Base-by-base conservation (phyloP, 2,797 vertebrate species). In the Oophaga sylvatica region DNA sequence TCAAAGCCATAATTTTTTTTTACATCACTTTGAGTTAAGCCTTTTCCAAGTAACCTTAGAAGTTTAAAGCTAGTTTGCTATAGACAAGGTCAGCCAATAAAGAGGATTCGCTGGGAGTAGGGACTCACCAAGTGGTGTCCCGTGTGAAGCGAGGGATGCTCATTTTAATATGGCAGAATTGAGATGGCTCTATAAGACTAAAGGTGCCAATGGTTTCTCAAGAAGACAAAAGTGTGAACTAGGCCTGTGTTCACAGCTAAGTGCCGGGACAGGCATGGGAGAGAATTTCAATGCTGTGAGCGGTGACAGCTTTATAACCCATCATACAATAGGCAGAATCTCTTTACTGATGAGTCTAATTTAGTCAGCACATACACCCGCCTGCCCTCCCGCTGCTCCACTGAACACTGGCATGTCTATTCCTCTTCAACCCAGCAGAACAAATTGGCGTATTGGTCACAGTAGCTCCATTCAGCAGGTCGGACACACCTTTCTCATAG, bases 281-380 rank as follows among this genome's bases (percentile, higher is more conserved):
- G 89, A 90, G 87, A 91, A 91, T 92, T 92, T 86, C 89, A 45
- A 62, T 76, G 87, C 90, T 90, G 90, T 88, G 76, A 85, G 85
- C 88, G 81, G 87, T 93, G 94, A 95, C 94, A 94, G 93, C 93
- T 94, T 94, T 94, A 93, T 90, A 94, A 91, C 92, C 77, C 85
- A 2, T 45, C 80, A 88, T 83, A 93, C 94, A 94, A 94, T 92
- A 92, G 92, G 89, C 92, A 92, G 93, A 93, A 90, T 83, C 90
- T 35, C 91, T 90, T 17, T 60, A 31, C 91, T 48, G 93, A 90
- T 67, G 92, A 91, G 90, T 83, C 91, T 90, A 90, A 91, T 91
- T 88, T 84, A 91, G 83, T 90, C 91, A 35, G 90, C 87, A 80
- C 90, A 26, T 81, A 87, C 88, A 88, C 87, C 84, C 90, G 81